Evolutionary conservation across 2,888 invertebrate genomes (phyloP).

Genomic region (Nephrotoma flavescens): DNA sequence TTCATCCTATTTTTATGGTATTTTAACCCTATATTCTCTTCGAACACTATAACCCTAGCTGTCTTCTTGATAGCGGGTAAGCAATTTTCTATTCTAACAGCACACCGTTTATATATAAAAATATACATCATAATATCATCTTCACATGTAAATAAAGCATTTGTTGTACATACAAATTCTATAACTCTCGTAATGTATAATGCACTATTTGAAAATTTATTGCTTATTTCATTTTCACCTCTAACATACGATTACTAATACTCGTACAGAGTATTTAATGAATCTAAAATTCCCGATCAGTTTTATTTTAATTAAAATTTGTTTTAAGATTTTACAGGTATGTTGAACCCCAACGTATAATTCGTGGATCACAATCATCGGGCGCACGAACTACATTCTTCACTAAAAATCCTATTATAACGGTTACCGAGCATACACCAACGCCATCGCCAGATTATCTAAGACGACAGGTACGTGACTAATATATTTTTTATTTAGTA

Average conservation of each 20-base stretch:
- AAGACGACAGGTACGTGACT: slow-evolving; percentile 49
- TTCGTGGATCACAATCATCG: slow-evolving; percentile 25
- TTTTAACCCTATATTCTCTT: background rate
- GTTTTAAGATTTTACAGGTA: slow-evolving; percentile 30
- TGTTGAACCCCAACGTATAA: slow-evolving; percentile 27
- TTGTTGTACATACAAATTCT: background rate
- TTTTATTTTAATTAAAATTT: background rate
- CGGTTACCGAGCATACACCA: slow-evolving; percentile 92
- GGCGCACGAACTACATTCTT: slow-evolving; percentile 34
- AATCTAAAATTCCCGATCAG: background rate
- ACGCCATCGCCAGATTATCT: slow-evolving; percentile 79
- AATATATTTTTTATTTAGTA: background rate
- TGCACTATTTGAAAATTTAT: background rate
- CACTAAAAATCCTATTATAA: slow-evolving; percentile 86
- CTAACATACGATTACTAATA: background rate
- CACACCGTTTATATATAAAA: slow-evolving; percentile 6
- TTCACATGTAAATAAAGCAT: background rate
- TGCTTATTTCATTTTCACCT: background rate
- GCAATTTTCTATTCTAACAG: slow-evolving; percentile 16
- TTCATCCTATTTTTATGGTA: background rate
- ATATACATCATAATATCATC: background rate
- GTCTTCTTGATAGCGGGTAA: slow-evolving; percentile 36
- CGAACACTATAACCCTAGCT: slow-evolving; percentile 23
- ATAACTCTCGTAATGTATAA: background rate
- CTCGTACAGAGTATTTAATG: background rate